Conservation (phyloP, 2,797 vertebrate species). For the Rachycentron canadum region DNA sequence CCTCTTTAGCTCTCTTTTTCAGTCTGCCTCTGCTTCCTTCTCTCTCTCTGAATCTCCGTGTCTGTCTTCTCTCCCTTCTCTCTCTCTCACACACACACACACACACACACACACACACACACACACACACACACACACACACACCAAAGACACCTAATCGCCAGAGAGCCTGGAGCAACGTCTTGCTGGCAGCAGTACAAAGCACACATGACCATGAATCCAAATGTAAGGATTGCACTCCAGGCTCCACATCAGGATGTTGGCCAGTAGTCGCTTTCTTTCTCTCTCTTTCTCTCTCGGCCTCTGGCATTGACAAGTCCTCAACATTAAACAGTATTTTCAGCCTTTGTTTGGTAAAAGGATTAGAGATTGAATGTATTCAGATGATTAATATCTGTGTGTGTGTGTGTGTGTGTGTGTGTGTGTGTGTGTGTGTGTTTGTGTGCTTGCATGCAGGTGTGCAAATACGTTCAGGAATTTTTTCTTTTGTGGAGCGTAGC, state of each 20-base stretch:
- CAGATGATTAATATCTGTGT: constrained; percentile 43
- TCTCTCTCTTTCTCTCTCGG: constrained; percentile 26
- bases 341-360: constrained; percentile 40
- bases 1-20: constrained; percentile 18
- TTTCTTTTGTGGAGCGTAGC: constrained; percentile 20
- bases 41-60: constrained; percentile 30
- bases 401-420: neutral
- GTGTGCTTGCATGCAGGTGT: constrained; percentile 5
- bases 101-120: constrained; percentile 24
- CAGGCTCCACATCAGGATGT: constrained; percentile 64
- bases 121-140: constrained; percentile 38
- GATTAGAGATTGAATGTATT: constrained; percentile 46
- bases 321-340: constrained; percentile 40
- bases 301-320: constrained; percentile 23
- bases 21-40: constrained; percentile 24
- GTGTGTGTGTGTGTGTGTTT: neutral
- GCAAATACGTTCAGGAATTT: neutral
- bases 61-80: constrained; percentile 25
- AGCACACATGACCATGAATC: constrained; percentile 78
- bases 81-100: constrained; percentile 5
- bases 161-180: constrained; percentile 63
- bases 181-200: constrained; percentile 80
- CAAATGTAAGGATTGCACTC: constrained; percentile 71
- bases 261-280: constrained; percentile 45
- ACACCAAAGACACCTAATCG: constrained; percentile 58